A percentile compares a stretch with the other conserved stretches of the same genome.
These are phyloP conservation scores for Pachypeltis micranthus DNA, from an alignment of 1,140 invertebrate species.

Conservation along the genomic window DNA sequence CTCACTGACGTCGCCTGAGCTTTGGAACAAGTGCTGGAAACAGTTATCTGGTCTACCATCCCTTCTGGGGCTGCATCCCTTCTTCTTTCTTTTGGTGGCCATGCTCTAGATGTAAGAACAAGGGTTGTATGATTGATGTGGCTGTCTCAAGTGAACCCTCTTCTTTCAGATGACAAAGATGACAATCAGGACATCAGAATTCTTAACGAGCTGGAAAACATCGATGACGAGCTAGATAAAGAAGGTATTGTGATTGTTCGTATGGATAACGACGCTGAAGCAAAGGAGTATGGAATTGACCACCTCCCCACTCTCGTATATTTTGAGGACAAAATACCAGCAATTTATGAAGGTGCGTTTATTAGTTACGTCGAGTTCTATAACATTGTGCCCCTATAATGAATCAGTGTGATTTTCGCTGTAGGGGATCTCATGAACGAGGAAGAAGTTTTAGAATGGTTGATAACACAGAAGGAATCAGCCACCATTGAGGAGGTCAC, in stretches of 20 bases:
- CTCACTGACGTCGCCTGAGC: too few relatives aligned
- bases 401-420: slow-evolving; percentile 18
- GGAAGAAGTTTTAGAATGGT: slow-evolving; percentile 81
- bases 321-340: slow-evolving; percentile 84
- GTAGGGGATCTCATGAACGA: slow-evolving; percentile 75
- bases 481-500: slow-evolving; percentile 92
- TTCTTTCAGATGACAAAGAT: slow-evolving; percentile 69
- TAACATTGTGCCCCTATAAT: too few relatives aligned
- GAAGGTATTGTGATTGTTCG: slow-evolving; percentile 81
- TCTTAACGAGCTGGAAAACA: slow-evolving; percentile 80
- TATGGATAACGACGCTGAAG: slow-evolving; percentile 75
- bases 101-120: too few relatives aligned
- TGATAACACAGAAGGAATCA: slow-evolving; percentile 77
- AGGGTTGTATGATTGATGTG: too few relatives aligned
- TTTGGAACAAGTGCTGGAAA: too few relatives aligned
- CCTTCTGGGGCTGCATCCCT: too few relatives aligned
- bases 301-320: slow-evolving; percentile 78
- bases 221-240: slow-evolving; percentile 82
- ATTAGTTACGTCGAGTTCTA: too few relatives aligned
- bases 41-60: too few relatives aligned
- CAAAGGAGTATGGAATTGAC: slow-evolving; percentile 82
- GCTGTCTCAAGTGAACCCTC: neutral
- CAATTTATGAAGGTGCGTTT: slow-evolving; percentile 62
- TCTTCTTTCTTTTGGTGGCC: too few relatives aligned
- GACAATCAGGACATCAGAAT: slow-evolving; percentile 79